These are phyloP conservation scores for Leptocoma aspasia DNA, from an alignment of 2,113 vertebrate genomes.

Conservation along the genomic window DNA sequence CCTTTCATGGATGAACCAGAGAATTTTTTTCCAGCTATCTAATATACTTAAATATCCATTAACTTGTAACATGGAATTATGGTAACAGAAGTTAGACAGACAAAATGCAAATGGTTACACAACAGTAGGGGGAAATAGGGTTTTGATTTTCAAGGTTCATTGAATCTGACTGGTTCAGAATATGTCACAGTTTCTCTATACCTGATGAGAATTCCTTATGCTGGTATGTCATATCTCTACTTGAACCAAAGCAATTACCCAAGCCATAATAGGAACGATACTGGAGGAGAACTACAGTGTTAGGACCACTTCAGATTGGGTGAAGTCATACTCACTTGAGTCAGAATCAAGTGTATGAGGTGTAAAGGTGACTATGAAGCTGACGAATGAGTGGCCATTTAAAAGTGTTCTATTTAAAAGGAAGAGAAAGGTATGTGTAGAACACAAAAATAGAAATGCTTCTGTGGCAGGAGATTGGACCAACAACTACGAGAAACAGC, in stretches of 20 bases:
- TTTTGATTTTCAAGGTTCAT: not conserved
- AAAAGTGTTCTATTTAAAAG: not conserved
- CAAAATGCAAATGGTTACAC: not conserved
- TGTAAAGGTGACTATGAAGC: not conserved
- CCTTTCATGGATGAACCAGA: not conserved
- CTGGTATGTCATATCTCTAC: not conserved
- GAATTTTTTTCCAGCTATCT: not conserved
- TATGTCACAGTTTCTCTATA: not conserved
- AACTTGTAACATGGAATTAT: not conserved
- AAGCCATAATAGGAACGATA: not conserved
- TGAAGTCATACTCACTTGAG: conserved; percentile 32
- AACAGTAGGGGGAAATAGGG: not conserved
- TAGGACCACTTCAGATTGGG: not conserved
- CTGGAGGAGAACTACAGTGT: not conserved
- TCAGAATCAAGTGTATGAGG: not conserved
- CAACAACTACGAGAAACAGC: not conserved
- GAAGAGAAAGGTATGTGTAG: not conserved
- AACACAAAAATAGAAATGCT: not conserved
- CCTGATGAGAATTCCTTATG: conserved; percentile 6
- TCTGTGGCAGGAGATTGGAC: not conserved
- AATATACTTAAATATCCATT: not conserved
- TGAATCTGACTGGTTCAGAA: not conserved
- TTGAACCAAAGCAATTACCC: not conserved
- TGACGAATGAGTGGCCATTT: not conserved
- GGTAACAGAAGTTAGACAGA: not conserved